phyloP scores from a whole-genome alignment of 2,888 invertebrate genomes.

The Phengaris arion region DNA sequence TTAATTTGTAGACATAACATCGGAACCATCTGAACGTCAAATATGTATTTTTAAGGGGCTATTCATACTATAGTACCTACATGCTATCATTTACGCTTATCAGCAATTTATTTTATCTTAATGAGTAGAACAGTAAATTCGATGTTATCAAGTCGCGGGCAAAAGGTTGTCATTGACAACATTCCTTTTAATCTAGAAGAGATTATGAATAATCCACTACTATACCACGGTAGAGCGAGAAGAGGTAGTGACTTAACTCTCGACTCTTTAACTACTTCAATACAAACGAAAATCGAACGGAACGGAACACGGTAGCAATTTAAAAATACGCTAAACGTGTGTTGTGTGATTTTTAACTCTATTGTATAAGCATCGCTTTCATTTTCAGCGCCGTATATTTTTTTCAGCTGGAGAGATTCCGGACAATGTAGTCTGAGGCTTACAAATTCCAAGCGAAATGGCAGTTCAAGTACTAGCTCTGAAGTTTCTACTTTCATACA shows the following conservation, averaged over 20 bases:
- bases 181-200: not conserved
- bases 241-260: not conserved
- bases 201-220: not conserved
- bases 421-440: too few species aligned
- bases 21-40: not conserved
- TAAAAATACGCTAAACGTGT: too few species aligned
- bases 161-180: constrained; percentile 9
- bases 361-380: too few species aligned
- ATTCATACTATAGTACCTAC: not conserved
- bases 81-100: constrained; percentile 7
- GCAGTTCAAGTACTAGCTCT: not conserved
- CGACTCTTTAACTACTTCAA: not conserved
- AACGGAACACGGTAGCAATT: too few species aligned
- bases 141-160: not conserved
- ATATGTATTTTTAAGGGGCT: not conserved
- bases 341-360: too few species aligned
- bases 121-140: constrained; percentile 6
- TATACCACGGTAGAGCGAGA: too few species aligned
- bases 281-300: too few species aligned
- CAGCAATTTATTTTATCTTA: constrained; percentile 9
- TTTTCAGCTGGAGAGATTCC: too few species aligned
- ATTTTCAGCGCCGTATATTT: too few species aligned
- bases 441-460: constrained; percentile 12
- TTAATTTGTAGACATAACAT: too few species aligned
- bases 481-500: constrained; percentile 23